Evolutionary conservation across 2,888 invertebrate species (phyloP).

Genomic region (Orchesella flavescens): DNA sequence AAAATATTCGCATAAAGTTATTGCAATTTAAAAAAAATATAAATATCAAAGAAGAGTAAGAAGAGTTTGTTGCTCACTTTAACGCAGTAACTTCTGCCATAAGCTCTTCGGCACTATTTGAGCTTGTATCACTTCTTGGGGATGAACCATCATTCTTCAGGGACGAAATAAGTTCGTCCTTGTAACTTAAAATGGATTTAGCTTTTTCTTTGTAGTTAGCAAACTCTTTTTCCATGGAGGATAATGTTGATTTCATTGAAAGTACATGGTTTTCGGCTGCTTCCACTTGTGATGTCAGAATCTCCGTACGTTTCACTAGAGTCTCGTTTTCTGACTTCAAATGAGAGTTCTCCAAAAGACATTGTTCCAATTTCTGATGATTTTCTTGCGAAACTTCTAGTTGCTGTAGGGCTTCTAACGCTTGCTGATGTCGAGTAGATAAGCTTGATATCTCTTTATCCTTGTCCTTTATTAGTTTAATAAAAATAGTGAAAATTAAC

Average conservation of each 20-base stretch:
- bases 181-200: conserved; percentile 83
- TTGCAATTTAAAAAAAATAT: background rate
- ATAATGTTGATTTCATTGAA: conserved; percentile 63
- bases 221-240: conserved; percentile 76
- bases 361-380: conserved; percentile 67
- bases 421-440: conserved; percentile 64
- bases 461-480: conserved; percentile 49
- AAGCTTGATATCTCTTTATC: conserved; percentile 62
- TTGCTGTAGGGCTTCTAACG: conserved; percentile 67
- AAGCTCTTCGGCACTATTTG: conserved; percentile 59
- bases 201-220: conserved; percentile 87
- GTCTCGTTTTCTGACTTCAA: conserved; percentile 62
- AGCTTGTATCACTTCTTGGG: background rate
- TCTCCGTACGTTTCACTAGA: conserved; percentile 44
- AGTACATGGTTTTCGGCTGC: conserved; percentile 61
- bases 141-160: conserved; percentile 74
- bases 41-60: background rate
- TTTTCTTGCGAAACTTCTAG: conserved; percentile 65
- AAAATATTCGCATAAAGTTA: conserved; percentile 26
- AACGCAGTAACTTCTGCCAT: conserved; percentile 68
- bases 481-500: background rate
- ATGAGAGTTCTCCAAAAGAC: conserved; percentile 68
- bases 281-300: conserved; percentile 41
- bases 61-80: conserved; percentile 67
- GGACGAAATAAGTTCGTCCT: conserved; percentile 83